Evolutionary conservation across 2,888 invertebrate species (phyloP), one percentile per base, ranked within the genome.

Genomic region (Stramonita haemastoma): DNA sequence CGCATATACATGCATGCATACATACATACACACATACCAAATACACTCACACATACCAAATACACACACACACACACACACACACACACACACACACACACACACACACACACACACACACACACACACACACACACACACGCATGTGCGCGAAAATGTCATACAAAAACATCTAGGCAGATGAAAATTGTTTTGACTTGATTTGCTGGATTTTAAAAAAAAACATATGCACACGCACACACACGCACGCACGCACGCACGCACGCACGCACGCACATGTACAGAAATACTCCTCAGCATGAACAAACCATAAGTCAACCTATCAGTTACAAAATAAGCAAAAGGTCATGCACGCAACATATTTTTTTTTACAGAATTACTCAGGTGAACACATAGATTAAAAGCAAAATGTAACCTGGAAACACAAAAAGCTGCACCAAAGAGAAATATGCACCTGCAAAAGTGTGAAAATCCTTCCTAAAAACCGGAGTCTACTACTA

Each of bases 161-260:
- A n/a, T n/a, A 77, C n/a, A 13, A 77, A 77, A n/a, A 19, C 22
- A 15, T 60, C 19, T 60, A 60, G 15, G 60, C 60, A 60, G 60
- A 60, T 60, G 60, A 60, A 22, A 60, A 60, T 15, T 13, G 60
- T 60, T 60, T 15, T 19, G 60, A 19, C 22, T 22, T 13, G 60
- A 60, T 60, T 60, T 15, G 22, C 15, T 60, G 60, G 60, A 22
- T 60, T 22, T 19, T 60, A 22, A 15, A 60, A 8, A 4, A 73
- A 26, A 22, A 22, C 26, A 26, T 46, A 46, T 46, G 46, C 46
- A 26, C 81, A 83, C 81, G 22, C 81, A 83, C 81, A 83, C 36
- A 79, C 79, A 79, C 79, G 34, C 79, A 79, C 32, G n/a, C 73
- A 73, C 73, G n/a, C n/a, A 73, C 73, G n/a, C 73, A 73, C 73